Conservation (phyloP, 2,888 invertebrate genomes). For the Lithophane socia region DNA sequence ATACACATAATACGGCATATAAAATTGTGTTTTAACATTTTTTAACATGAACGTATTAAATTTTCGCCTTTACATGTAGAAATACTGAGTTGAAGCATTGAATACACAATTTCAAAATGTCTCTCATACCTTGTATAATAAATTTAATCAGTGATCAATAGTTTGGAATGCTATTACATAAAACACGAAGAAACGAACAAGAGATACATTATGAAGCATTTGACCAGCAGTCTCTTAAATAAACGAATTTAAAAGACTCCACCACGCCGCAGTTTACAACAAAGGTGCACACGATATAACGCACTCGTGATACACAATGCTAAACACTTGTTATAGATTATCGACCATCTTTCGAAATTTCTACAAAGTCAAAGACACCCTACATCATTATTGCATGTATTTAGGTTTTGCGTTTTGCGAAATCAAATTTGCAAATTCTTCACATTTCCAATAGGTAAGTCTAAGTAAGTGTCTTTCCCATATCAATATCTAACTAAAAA, state of each 20-base stretch:
- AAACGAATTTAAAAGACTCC: slow-evolving; percentile 49
- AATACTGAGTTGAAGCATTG: slow-evolving; percentile 46
- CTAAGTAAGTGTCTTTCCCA: slow-evolving; percentile 11
- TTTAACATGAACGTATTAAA: slow-evolving; percentile 58
- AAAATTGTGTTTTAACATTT: slow-evolving; percentile 59
- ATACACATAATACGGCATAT: slow-evolving; percentile 67
- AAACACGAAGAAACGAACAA: slow-evolving; percentile 67
- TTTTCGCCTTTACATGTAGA: slow-evolving; percentile 39
- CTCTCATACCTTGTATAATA: slow-evolving; percentile 42
- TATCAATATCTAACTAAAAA: slow-evolving; percentile 45
- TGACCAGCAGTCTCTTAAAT: slow-evolving; percentile 65
- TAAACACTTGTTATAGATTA: slow-evolving; percentile 41
- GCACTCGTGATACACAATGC: slow-evolving; percentile 43
- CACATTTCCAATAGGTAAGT: slow-evolving; percentile 16
- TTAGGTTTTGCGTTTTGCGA: slow-evolving; percentile 62
- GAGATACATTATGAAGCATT: slow-evolving; percentile 68
- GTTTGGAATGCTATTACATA: slow-evolving; percentile 78
- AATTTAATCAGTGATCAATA: slow-evolving; percentile 39
- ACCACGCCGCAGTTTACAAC: slow-evolving; percentile 57
- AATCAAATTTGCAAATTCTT: slow-evolving; percentile 59
- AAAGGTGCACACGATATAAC: slow-evolving; percentile 42
- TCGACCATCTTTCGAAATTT: slow-evolving; percentile 21
- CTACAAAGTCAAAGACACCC: slow-evolving; percentile 25
- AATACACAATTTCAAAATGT: slow-evolving; percentile 49
- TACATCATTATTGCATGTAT: slow-evolving; percentile 48